Percentiles rank a stretch among this genome's conserved stretches.
Conservation (phyloP, 2,797 vertebrate species). For the Pogonophryne albipinna region DNA sequence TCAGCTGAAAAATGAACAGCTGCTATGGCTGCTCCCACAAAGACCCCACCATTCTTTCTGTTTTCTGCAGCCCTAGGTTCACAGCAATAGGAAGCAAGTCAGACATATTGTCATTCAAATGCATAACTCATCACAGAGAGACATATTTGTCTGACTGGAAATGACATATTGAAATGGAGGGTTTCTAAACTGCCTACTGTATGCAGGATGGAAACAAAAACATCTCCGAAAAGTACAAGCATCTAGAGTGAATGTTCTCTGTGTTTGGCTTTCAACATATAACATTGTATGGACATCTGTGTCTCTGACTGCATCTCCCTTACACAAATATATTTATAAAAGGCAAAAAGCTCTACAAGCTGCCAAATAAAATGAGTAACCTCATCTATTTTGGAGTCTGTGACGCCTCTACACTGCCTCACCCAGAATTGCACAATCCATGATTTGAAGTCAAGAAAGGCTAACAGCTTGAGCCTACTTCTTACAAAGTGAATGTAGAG, state of each 20-base stretch:
- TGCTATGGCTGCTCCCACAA: constrained; percentile 86
- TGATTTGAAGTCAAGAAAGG: neutral
- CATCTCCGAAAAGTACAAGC: neutral
- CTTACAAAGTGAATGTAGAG: constrained; percentile 29
- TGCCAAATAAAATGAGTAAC: neutral
- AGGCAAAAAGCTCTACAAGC: neutral
- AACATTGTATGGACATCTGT: neutral
- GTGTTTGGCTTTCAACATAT: neutral
- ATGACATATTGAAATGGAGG: constrained; percentile 35
- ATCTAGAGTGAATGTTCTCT: neutral
- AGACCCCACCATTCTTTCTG: constrained; percentile 76
- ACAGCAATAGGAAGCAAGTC: constrained; percentile 68
- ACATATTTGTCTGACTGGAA: constrained; percentile 36
- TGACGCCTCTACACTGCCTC: neutral
- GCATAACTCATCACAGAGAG: constrained; percentile 44
- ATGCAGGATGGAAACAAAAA: constrained; percentile 24
- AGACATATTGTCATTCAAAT: constrained; percentile 71
- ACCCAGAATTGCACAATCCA: neutral
- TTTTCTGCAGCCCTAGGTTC: constrained; percentile 44
- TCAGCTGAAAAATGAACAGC: constrained; percentile 94
- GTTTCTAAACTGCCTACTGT: constrained; percentile 15
- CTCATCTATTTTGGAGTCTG: neutral
- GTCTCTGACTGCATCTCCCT: neutral
- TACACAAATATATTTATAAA: neutral
- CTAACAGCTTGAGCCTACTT: constrained; percentile 2